Evolutionary conservation across 2,888 invertebrate genomes (phyloP), one percentile per base, ranked within the genome.

Genomic region (Tuta absoluta): DNA sequence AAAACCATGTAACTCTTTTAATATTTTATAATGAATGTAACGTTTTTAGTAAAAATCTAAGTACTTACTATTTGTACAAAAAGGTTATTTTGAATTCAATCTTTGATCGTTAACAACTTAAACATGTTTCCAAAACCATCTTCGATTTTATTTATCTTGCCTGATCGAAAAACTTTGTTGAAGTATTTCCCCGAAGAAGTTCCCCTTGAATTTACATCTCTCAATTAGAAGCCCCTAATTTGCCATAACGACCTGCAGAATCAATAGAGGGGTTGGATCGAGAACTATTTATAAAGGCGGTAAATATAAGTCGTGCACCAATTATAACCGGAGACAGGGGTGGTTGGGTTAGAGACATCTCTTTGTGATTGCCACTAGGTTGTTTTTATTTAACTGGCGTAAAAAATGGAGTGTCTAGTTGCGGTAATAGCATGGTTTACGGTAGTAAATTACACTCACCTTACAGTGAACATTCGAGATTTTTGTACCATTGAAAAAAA

Each of bases 241-340:
- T 33, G 61, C 45, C 63, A 59, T 63, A 63, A 65, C 65, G 65
- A 71, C 66, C 65, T 69, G 67, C 67, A 66, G 66, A 74, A 74
- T 75, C 77, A 77, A 78, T 76, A 75, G 70, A 67, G 69, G 73
- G 71, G 72, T 64, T 68, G 33, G 28, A 8, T 59, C 62, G 66
- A 66, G 5, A 72, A 78, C 76, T 77, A 79, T 77, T 77, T 75
- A 72, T 74, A 72, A 73, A 67, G 71, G 70, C 70, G 71, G 71
- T 74, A 71, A 78, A 81, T 81, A 78, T 68, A 68, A 72, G 71
- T 78, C 74, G 48, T 21, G n/a, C 28, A 17, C 60, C 65, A 63
- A 66, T 66, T 66, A 66, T 56, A 45, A 38, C 23, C 37, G 58
- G 28, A 19, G 61, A 7, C 23, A 14, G 7, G 17, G 49, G 48